Evolutionary conservation across 2,113 vertebrate species (phyloP), one percentile per base, ranked within the genome.

Genomic region (Carollia perspicillata): DNA sequence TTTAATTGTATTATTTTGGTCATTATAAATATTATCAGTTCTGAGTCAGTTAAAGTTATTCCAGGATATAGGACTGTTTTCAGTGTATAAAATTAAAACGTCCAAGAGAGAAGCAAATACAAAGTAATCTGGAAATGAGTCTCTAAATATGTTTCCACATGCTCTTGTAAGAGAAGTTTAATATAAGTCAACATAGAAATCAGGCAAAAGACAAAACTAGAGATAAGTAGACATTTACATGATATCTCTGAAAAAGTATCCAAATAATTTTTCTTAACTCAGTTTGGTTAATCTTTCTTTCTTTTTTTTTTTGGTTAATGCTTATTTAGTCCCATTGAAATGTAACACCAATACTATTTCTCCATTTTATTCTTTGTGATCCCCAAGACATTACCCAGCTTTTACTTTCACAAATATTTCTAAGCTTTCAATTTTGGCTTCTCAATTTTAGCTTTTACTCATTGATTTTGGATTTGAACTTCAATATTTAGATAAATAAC

Each of bases 401-500:
- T 37, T 81, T 74, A 94, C 20, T 60, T 69, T 18, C 44, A 84
- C 40, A 68, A 37, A 51, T 23, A 60, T 84, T 84, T 69, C 37
- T 75, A 37, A 69, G 47, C 12, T 78, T 95, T 84, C 35, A n/a
- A 58, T 47, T 85, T 84, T 53, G 26, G 8, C 20, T 85, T 78
- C 20, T 85, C 72, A 77, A 71, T 5, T n/a, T n/a, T n/a, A 84
- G 17, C 35, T 72, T 75, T 33, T 17, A 80, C 8, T 68, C 35
- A 58, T 0, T 89, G 53, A 53, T 93, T 85, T 85, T 60, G 12
- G 3, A 44, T 51, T 30, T 68, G 0, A 77, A 51, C 23, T 72
- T 96, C 74, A 85, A 84, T 80, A 79, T 44, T 79, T 78, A 81
- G 72, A 81, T 83, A 84, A 95, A 51, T 72, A 58, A 79, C 58